Base-by-base conservation (phyloP, 1,140 invertebrate species). In the Pseudomyrmex sp. region DNA sequence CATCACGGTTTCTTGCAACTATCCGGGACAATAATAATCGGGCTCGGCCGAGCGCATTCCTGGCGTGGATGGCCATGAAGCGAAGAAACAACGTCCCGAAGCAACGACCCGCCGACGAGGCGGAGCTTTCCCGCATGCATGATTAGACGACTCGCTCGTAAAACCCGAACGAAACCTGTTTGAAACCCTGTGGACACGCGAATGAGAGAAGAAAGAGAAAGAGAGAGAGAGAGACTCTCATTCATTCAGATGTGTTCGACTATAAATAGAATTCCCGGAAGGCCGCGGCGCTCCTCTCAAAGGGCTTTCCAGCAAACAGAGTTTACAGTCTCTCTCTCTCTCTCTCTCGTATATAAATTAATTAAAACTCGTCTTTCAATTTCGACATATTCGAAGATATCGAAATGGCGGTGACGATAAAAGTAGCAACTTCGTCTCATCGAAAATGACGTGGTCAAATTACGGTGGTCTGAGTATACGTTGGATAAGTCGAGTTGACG, bases 231-330 rank as follows among this genome's bases (percentile, higher is more conserved):
- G 87, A 90, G 85, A 86, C 80, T 88, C 86, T 86, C 87, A 86
- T 93, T 93, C 91, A 91, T 92, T 89, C 91, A 90, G 89, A 86
- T 90, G 87, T 89, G 76, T 46, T 62, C 12, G 18, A 77, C 88
- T 93, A 93, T 92, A 92, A 93, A 93, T 93, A 93, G 89, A 90
- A 85, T 92, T 92, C 89, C 87, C 86, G 87, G 91, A 93, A 93
- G 89, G 84, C 88, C 84, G 88, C 85, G 84, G 85, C 89, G 89
- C 86, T 79, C 83, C 58, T 13, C 44, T 80, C 48, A 2, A 58
- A 58, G 50, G 26, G 20, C 54, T 70, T 50, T 70, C 20, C 76
- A 35, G 8, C 23, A 5, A 15, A 69, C 50, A 59, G 58, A n/a
- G 4, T 35, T 35, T 80, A 48, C 8, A 59, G 10, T 35, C 35